Evolutionary conservation across 1,140 invertebrate species (phyloP).

Genomic region (Dufourea novaeangliae): DNA sequence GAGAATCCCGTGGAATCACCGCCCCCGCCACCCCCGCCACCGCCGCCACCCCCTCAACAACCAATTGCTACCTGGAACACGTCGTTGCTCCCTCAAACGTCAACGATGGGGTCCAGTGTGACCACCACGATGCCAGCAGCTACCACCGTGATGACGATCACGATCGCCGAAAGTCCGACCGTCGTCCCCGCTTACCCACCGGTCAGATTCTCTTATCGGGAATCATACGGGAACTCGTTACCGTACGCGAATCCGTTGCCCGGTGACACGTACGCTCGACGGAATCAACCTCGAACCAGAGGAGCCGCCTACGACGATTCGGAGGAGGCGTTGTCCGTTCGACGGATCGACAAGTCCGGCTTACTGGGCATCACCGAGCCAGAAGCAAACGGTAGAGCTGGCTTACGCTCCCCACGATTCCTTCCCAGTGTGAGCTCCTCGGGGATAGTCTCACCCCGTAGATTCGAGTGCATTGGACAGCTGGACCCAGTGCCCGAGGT

Average conservation of each 20-base stretch:
- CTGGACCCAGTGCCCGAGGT: conserved; percentile 76
- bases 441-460: conserved; percentile 57
- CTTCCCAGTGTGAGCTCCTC: conserved; percentile 53
- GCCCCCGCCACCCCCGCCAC: conserved; percentile 47
- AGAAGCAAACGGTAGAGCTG: conserved; percentile 16
- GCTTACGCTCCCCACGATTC: conserved; percentile 20
- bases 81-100: background rate
- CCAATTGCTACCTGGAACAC: background rate
- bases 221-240: background rate
- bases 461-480: conserved; percentile 69
- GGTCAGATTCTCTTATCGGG: conserved; percentile 23
- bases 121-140: conserved; percentile 1
- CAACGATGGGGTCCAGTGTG: background rate
- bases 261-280: background rate
- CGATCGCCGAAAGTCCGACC: conserved; percentile 56
- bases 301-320: conserved; percentile 48
- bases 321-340: conserved; percentile 58
- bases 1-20: conserved; percentile 70
- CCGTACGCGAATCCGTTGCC: background rate
- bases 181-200: conserved; percentile 31
- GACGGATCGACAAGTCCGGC: conserved; percentile 76
- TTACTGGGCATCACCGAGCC: conserved; percentile 74
- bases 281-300: background rate
- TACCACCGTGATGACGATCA: conserved; percentile 43
- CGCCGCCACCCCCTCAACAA: conserved; percentile 41